Percentiles rank a stretch among this genome's conserved stretches.
phyloP scores from a whole-genome alignment of 1,140 invertebrate species.

The Polypedilum pembai region DNA sequence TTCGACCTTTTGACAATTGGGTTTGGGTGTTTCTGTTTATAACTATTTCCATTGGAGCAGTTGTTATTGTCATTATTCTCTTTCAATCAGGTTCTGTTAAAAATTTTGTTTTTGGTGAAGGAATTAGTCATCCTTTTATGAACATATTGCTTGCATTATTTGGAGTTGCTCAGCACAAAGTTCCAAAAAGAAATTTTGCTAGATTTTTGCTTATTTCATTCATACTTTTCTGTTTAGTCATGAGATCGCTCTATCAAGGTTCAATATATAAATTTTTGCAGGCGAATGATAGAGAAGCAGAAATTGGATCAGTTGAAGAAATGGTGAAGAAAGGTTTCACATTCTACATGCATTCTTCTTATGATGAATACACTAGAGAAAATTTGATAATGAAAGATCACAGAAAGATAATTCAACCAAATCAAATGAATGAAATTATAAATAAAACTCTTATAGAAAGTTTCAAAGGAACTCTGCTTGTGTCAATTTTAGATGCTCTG shows the following conservation, averaged over 20 bases:
- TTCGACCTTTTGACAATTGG: neutral
- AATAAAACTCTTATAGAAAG: neutral
- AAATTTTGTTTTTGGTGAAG: neutral
- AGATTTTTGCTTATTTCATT: neutral
- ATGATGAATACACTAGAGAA: neutral
- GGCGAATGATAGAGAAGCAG: neutral
- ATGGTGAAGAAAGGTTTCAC: neutral
- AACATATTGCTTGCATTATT: neutral
- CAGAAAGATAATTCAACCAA: neutral
- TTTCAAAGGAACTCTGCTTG: neutral
- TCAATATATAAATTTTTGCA: neutral
- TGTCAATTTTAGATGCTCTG: neutral
- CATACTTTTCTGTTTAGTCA: neutral
- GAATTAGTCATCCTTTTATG: neutral
- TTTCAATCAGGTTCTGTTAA: neutral
- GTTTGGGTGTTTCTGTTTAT: neutral
- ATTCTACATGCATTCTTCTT: neutral
- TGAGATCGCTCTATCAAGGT: neutral
- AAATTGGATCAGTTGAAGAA: neutral
- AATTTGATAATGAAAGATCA: neutral
- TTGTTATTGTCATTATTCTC: neutral
- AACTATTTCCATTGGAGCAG: neutral
- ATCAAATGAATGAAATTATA: neutral
- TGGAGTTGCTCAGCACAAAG: neutral
- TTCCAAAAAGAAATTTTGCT: neutral